Evolutionary conservation across 2,888 invertebrate species (phyloP), one percentile per base, ranked within the genome.

Genomic region (Beris morrisii): DNA sequence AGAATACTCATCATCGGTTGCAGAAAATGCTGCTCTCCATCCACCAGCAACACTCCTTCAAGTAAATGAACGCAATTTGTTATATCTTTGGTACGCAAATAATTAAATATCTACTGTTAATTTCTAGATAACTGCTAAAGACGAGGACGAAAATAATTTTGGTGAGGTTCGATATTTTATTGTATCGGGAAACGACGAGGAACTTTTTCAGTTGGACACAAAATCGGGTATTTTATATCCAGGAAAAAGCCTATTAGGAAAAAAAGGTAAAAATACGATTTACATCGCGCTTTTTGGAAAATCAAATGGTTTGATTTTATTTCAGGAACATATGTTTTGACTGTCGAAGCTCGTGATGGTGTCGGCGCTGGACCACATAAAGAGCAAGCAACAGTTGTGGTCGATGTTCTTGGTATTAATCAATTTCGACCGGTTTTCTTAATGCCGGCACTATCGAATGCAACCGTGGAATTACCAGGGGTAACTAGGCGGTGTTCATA

Each of bases 1-100:
- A 55, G 86, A 86, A 7, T 95, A 94, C 79, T 86, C 87, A 72
- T 88, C 90, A 1, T 90, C 88, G 0, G 90, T 95, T 12, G 90
- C 92, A 0, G 95, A 95, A 78, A 94, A 93, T 77, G 83, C 92
- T 0, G 87, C 90, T 11, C 79, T 92, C 15, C 87, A 88, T 75
- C 92, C 94, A 0, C 92, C 93, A 0, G 88, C 93, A 0, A 89
- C 92, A 1, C 87, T 96, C 58, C 78, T 95, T 11, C 91, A 93
- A 73, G 71, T 71, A 46, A 58, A 22, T 12, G 22, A 32, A 32
- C 11, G 1, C 30, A 13, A n/a, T 32, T 56, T 30, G 4, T 38
- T 12, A 9, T 38, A 32, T 56, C 5, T 2, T 12, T 2, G 5
- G 6, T 3, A 5, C 12, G 4, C 15, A 59, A 59, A 50, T 50